These are phyloP conservation scores for Zosterops borbonicus DNA, from an alignment of 2,113 vertebrate species.

Conservation along the genomic window DNA sequence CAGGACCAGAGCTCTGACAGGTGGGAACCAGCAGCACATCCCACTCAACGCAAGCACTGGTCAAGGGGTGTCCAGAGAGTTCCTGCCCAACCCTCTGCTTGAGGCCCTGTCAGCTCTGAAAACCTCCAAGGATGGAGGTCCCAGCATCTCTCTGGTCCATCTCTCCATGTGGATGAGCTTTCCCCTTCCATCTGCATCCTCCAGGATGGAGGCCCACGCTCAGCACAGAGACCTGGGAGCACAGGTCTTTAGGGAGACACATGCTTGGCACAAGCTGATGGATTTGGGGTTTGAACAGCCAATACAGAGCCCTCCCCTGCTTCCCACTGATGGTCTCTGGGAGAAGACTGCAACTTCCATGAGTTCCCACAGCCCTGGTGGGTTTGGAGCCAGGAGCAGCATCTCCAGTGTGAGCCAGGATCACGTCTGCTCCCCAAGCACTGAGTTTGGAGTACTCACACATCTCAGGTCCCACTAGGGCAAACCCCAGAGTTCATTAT, in stretches of 20 bases:
- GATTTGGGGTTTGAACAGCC: neutral
- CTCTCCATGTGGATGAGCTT: neutral
- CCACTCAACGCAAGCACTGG: fast-evolving
- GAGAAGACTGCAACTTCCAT: neutral
- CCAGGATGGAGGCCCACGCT: neutral
- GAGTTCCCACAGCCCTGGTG: neutral
- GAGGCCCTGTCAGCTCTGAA: neutral
- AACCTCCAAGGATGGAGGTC: neutral
- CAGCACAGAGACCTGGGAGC: neutral
- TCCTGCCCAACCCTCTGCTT: neutral
- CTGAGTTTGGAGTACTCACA: fast-evolving
- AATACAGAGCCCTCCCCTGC: neutral
- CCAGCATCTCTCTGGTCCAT: neutral
- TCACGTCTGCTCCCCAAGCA: neutral
- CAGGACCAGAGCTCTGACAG: neutral
- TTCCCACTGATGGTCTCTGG: neutral
- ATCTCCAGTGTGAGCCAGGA: fast-evolving
- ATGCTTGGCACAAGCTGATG: fast-evolving
- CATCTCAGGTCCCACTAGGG: neutral
- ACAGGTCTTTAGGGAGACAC: neutral
- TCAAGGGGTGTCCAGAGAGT: neutral
- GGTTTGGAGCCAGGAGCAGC: neutral
- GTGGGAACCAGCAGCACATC: neutral
- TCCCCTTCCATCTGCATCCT: neutral
- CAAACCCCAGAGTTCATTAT: neutral